Evolutionary conservation across 2,888 invertebrate genomes (phyloP).

Genomic region (Ophioninae sp.): DNA sequence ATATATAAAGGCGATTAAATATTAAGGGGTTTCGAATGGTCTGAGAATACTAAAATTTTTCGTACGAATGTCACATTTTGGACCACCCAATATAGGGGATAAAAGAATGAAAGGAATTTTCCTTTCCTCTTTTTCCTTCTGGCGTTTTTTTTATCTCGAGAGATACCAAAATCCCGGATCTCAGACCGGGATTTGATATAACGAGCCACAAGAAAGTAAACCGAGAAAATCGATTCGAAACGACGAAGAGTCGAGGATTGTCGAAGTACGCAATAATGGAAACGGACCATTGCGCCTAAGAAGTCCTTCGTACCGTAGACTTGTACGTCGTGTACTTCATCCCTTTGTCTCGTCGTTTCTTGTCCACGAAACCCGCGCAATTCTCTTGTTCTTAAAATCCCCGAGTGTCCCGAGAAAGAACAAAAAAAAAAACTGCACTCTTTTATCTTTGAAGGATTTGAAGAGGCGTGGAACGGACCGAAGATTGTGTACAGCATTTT

Average conservation of each 20-base stretch:
- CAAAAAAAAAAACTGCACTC: conserved; percentile 4
- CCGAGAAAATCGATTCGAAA: conserved; percentile 48
- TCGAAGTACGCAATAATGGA: conserved; percentile 39
- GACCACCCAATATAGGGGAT: conserved; percentile 4
- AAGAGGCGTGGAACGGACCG: not conserved
- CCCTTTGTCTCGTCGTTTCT: conserved; percentile 49
- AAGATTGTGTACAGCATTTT: not conserved
- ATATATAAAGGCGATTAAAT: not conserved
- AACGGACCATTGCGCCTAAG: conserved; percentile 42
- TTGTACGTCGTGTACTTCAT: conserved; percentile 28
- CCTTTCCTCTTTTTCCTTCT: conserved; percentile 1
- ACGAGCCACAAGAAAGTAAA: conserved; percentile 51
- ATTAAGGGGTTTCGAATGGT: not conserved
- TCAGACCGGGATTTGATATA: conserved; percentile 1
- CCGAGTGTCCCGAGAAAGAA: not conserved
- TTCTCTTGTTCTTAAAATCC: conserved; percentile 16
- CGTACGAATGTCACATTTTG: not conserved
- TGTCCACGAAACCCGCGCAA: conserved; percentile 1
- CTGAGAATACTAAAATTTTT: not conserved
- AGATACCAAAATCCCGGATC: conserved; percentile 17
- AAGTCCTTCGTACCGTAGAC: conserved; percentile 9
- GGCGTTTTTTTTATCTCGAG: not conserved
- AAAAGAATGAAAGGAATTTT: conserved; percentile 34
- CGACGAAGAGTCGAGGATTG: conserved; percentile 22
- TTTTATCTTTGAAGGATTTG: not conserved